Percentiles rank a stretch among this genome's conserved stretches.
phyloP scores from a whole-genome alignment of 2,888 invertebrate species.

The Acleris holmiana region DNA sequence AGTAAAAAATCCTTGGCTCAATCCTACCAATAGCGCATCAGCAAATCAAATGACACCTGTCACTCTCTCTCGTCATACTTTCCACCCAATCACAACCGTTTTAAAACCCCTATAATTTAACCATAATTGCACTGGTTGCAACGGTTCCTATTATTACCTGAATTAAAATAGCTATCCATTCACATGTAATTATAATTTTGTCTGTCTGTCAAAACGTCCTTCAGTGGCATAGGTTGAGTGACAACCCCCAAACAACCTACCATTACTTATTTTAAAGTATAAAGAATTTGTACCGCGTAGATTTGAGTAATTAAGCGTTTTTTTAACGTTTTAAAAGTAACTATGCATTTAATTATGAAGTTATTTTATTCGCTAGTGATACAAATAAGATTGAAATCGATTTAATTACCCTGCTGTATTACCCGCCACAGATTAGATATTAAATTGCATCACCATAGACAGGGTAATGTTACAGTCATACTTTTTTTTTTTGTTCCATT shows the following conservation, averaged over 20 bases:
- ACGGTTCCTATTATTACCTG: slow-evolving; percentile 29
- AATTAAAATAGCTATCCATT: slow-evolving; percentile 29
- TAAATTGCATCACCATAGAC: too few relatives aligned
- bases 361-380: background rate
- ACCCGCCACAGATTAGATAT: too few relatives aligned
- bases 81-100: slow-evolving; percentile 2
- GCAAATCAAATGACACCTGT: slow-evolving; percentile 5
- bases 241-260: slow-evolving; percentile 36
- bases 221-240: slow-evolving; percentile 36
- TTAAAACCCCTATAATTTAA: slow-evolving; percentile 7
- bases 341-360: background rate
- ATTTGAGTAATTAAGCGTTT: slow-evolving; percentile 32
- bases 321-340: background rate
- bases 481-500: too few relatives aligned
- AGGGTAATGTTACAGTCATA: too few relatives aligned
- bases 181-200: slow-evolving; percentile 38
- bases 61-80: slow-evolving; percentile 1
- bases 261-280: slow-evolving; percentile 33
- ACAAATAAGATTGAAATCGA: background rate
- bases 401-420: background rate
- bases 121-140: slow-evolving; percentile 29
- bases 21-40: too few relatives aligned
- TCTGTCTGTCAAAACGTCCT: slow-evolving; percentile 39
- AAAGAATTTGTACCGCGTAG: slow-evolving; percentile 33
- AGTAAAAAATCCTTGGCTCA: too few relatives aligned